Base-by-base conservation (phyloP, 2,888 invertebrate species). In the Aporophyla lueneburgensis region DNA sequence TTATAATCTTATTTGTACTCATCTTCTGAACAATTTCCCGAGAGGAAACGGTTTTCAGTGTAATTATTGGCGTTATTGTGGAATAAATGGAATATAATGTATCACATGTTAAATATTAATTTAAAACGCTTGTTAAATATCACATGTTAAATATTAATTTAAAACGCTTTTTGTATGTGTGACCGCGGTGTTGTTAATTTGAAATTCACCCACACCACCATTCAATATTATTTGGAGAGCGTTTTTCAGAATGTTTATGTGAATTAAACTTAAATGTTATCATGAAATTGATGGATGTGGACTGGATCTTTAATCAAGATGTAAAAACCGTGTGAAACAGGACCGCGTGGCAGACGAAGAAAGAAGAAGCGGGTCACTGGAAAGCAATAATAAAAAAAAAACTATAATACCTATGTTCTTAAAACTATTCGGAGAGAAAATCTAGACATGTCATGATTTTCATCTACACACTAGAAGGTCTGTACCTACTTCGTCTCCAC, bases 1-100 rank as follows among this genome's bases (percentile, higher is more conserved):
- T 86, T 78, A 76, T 86, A 85, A 85, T 86, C 83, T 56, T 78
- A 81, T 86, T 86, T 79, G 69, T 67, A 76, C 61, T 72, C 71
- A 78, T 83, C 71, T 54, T 33, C 59, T 51, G 40, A 63, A 63
- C 62, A 69, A 78, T 65, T 73, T 79, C 85, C 79, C 79, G 0
- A 0, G 65, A 51, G 81, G 58, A 10, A 63, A 67, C 59, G 76
- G 63, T 67, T 78, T 81, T 61, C 46, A 75, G 53, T 51, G 46
- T 67, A 71, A 70, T 80, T 66, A 68, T 66, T 58, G 27, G 21
- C 27, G 9, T 51, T 51, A 58, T 75, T 75, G 19, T 56, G 14
- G 10, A 56, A 33, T 61, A 67, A 40, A 54, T 54, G n/a, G 33
- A 10, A n/a, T 12, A 24, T 12, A 46, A 19, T 19, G 9, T 40